Conservation (phyloP, 2,797 vertebrate genomes). For the Pitangus sulphuratus region DNA sequence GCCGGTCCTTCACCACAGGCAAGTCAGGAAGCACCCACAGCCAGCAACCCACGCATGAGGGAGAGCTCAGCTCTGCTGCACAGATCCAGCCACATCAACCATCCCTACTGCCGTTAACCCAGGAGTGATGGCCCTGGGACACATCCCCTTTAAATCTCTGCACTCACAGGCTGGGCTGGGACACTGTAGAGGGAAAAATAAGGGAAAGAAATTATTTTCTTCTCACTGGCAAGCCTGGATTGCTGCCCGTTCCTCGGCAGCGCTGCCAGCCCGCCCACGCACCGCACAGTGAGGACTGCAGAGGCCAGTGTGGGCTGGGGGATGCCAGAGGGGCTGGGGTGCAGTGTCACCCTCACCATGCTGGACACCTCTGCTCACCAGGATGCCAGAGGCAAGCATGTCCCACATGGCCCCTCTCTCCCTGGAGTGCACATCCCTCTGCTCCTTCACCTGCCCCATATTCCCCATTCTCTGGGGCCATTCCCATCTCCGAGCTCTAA, state of each 20-base stretch:
- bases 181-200: slow-evolving; percentile 30
- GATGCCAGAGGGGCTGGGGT: not conserved
- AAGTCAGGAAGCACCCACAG: not conserved
- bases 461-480: fast-evolving
- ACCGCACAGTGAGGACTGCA: not conserved
- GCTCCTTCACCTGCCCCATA: not conserved
- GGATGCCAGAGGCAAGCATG: fast-evolving
- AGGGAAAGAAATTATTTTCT: slow-evolving; percentile 64
- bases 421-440: not conserved
- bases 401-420: fast-evolving
- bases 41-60: fast-evolving
- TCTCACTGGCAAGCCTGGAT: slow-evolving; percentile 47
- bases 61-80: not conserved
- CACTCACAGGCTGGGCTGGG: not conserved
- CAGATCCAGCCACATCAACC: not conserved
- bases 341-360: fast-evolving
- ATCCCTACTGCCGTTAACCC: not conserved
- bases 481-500: fast-evolving
- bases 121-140: fast-evolving
- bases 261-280: slow-evolving; percentile 45
- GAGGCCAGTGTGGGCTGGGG: not conserved
- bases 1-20: fast-evolving
- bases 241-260: slow-evolving; percentile 50
- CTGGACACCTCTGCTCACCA: not conserved
- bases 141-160: slow-evolving; percentile 52